A percentile compares a stretch with the other conserved stretches of the same genome.
Evolutionary conservation across 2,113 vertebrate species (phyloP).

Genomic region (Phrynocephalus versicolor): DNA sequence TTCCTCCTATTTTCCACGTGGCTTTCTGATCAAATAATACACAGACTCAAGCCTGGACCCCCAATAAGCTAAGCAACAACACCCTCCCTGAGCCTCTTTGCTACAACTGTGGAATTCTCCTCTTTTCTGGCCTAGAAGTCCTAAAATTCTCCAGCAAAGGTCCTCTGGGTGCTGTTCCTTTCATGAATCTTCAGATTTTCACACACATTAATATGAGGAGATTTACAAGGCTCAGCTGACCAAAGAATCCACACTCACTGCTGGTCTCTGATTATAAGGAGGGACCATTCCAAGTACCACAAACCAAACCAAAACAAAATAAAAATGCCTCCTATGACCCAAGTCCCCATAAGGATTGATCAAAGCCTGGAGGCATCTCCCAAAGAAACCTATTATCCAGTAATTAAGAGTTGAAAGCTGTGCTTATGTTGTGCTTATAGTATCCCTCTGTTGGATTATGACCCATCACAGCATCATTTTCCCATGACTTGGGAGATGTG

Average conservation of each 20-base stretch:
- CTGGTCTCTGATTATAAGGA: slow-evolving; percentile 24
- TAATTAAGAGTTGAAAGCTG: slow-evolving; percentile 61
- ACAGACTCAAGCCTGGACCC: no score
- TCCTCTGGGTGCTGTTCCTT: no score
- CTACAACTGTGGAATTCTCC: no score
- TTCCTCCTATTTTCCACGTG: no score
- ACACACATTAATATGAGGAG: background rate
- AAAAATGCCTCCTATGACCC: slow-evolving; percentile 4
- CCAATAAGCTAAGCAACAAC: no score
- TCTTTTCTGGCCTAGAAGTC: background rate
- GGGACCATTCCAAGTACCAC: slow-evolving; percentile 25
- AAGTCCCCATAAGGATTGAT: slow-evolving; percentile 39
- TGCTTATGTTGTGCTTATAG: slow-evolving; percentile 60
- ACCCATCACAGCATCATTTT: slow-evolving; percentile 44
- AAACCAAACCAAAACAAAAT: no score
- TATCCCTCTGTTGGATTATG: slow-evolving; percentile 37
- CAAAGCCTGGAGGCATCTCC: slow-evolving; percentile 41
- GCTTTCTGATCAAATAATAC: no score
- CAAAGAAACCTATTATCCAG: slow-evolving; percentile 53
- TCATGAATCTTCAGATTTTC: no score
- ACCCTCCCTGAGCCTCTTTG: no score
- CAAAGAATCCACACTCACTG: background rate
- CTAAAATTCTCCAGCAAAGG: no score
- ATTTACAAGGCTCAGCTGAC: background rate
- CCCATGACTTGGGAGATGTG: slow-evolving; percentile 60